Conservation (phyloP, 2,113 vertebrate species). For the Madoqua kirkii region DNA sequence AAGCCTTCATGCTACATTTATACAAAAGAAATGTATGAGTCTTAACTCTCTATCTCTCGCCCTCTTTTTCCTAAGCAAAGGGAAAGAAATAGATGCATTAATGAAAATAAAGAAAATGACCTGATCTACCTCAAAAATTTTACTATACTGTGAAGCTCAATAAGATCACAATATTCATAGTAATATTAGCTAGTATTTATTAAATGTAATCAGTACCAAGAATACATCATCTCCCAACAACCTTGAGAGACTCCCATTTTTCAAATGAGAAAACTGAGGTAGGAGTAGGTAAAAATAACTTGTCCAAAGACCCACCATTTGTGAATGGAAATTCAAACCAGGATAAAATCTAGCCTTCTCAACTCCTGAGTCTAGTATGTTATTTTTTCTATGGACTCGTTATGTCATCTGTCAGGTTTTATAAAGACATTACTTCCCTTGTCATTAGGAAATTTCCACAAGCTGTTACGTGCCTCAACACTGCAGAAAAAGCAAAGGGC, state of each 20-base stretch:
- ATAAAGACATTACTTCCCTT: neutral
- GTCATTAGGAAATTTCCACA: neutral
- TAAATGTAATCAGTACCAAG: neutral
- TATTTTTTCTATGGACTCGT: neutral
- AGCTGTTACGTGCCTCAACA: neutral
- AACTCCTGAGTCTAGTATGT: neutral
- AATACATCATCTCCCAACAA: neutral
- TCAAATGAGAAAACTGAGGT: conserved; percentile 7
- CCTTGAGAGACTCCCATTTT: neutral
- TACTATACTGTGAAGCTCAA: neutral
- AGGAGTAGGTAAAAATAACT: neutral
- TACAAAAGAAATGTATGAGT: neutral
- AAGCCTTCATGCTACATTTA: neutral
- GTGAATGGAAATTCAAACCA: neutral
- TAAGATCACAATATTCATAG: neutral
- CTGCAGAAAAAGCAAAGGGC: neutral
- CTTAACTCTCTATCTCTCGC: neutral
- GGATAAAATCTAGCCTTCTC: neutral
- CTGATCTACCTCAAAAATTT: neutral
- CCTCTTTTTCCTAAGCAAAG: neutral
- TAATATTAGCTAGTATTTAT: neutral
- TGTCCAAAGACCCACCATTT: neutral
- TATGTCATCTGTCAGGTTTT: neutral
- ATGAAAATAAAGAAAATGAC: neutral
- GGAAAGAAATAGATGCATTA: neutral